A percentile compares a stretch with the other conserved stretches of the same genome.
Conservation (phyloP, 64 coral and sea anemone species). For the Dendronephthya gigantea region DNA sequence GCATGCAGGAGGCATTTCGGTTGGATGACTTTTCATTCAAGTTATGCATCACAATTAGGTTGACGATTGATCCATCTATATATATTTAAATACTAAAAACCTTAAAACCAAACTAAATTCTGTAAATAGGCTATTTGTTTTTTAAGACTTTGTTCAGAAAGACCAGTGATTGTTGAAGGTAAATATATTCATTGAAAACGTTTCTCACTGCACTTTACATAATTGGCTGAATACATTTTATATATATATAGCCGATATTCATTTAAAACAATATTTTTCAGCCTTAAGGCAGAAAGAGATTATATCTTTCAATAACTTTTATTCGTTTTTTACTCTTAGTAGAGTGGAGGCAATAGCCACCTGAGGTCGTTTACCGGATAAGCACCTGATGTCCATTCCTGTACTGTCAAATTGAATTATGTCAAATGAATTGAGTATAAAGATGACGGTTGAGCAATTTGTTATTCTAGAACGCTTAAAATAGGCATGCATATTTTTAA, state of each 20-base stretch:
- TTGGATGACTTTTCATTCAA: no score
- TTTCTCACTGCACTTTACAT: background rate
- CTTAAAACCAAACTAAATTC: background rate
- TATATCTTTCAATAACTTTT: background rate
- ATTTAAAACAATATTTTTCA: background rate
- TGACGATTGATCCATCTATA: no score
- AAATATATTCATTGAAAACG: background rate
- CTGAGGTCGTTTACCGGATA: constrained; percentile 12
- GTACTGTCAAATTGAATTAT: constrained; percentile 7
- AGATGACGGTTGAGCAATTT: background rate
- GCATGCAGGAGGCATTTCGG: no score
- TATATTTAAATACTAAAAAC: background rate
- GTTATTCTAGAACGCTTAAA: background rate
- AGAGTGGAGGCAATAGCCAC: background rate
- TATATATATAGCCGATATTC: background rate
- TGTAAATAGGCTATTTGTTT: background rate
- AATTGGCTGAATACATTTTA: background rate
- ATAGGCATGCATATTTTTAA: background rate
- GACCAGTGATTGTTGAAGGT: no score
- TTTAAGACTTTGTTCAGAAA: background rate
- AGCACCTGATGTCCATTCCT: constrained; percentile 8
- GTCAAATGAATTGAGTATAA: background rate
- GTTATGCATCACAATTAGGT: no score
- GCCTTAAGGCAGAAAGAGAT: background rate
- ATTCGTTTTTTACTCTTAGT: background rate